phyloP scores from a whole-genome alignment of 2,113 vertebrate genomes.

The Erpornis zantholeuca region DNA sequence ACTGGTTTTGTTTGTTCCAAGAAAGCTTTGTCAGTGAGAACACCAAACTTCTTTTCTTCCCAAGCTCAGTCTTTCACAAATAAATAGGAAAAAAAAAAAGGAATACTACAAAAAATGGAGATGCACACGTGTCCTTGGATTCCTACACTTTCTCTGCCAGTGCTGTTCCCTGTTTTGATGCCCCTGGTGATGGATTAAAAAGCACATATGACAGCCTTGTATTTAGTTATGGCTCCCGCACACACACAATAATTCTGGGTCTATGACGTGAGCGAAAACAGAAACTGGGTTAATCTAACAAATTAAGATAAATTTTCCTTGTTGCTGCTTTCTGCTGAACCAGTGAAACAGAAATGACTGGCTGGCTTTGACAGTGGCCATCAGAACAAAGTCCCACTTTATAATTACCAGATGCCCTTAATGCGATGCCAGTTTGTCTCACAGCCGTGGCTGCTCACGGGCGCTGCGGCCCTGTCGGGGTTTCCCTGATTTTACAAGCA shows the following conservation, averaged over 20 bases:
- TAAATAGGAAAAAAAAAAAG: background rate
- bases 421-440: background rate
- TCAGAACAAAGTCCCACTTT: constrained; percentile 33
- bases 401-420: constrained; percentile 3
- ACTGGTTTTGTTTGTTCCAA: constrained; percentile 41
- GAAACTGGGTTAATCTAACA: constrained; percentile 46
- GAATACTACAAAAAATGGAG: background rate
- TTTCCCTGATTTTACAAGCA: background rate
- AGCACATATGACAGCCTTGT: background rate
- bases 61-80: background rate
- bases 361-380: background rate
- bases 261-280: background rate
- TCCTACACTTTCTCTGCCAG: background rate
- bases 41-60: background rate
- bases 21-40: constrained; percentile 24
- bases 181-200: background rate
- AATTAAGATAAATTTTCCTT: constrained; percentile 14
- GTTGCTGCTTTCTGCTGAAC: constrained; percentile 12
- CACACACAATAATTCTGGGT: constrained; percentile 20
- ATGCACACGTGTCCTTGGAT: background rate
- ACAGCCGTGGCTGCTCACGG: background rate
- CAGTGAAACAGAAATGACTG: constrained; percentile 23
- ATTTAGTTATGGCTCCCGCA: constrained; percentile 39
- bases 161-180: background rate
- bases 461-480: background rate